Evolutionary conservation across 2,113 vertebrate species (phyloP).

Genomic region (Leiothrix lutea): DNA sequence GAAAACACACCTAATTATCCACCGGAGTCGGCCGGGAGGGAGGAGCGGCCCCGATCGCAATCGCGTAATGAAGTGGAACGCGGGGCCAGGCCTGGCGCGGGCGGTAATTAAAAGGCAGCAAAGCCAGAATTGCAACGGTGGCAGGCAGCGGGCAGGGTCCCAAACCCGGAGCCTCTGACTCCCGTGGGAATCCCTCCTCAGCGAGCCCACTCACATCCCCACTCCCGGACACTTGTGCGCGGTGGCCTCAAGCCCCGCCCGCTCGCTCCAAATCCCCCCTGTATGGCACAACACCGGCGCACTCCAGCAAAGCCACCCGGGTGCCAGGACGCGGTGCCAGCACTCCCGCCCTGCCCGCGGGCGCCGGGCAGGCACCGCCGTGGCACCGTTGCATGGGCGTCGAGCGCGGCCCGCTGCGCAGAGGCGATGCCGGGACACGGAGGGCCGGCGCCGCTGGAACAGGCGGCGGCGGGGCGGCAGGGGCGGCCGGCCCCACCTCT

Average conservation of each 20-base stretch:
- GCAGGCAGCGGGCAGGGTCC: background rate
- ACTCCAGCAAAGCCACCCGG: background rate
- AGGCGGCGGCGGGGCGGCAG: no score
- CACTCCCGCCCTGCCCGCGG: background rate
- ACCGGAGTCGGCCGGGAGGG: background rate
- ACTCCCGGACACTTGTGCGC: rapidly evolving
- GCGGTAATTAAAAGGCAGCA: slow-evolving; percentile 33
- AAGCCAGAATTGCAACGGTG: background rate
- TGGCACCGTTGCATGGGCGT: slow-evolving; percentile 22
- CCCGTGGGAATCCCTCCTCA: background rate
- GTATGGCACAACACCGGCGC: rapidly evolving
- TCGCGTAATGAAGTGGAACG: slow-evolving; percentile 23
- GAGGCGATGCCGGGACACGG: background rate
- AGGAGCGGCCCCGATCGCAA: slow-evolving; percentile 37
- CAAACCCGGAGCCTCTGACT: background rate
- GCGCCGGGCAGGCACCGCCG: background rate
- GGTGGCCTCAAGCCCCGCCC: rapidly evolving
- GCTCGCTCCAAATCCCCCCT: rapidly evolving
- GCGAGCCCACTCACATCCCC: background rate
- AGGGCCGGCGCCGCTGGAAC: no score
- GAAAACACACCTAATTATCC: slow-evolving; percentile 53
- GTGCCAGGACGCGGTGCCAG: background rate
- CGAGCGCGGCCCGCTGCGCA: background rate
- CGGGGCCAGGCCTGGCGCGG: background rate
- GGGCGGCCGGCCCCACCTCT: no score